Conservation (phyloP, 2,113 vertebrate genomes). For the Alexandromys fortis region DNA sequence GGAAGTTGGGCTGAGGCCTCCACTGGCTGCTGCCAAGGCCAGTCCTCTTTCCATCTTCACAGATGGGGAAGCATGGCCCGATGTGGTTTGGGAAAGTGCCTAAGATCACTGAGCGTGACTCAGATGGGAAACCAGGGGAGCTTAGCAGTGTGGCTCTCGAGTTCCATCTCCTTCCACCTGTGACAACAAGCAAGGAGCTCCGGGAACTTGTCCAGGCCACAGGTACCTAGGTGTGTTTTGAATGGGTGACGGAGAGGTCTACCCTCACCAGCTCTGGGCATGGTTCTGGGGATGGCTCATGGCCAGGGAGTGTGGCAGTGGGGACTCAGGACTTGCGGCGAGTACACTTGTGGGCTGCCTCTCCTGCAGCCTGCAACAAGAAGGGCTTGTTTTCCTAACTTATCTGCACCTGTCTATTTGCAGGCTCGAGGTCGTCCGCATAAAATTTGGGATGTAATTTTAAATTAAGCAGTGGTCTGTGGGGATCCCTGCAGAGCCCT, state of each 20-base stretch:
- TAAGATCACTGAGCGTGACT: neutral
- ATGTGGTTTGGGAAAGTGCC: fast-evolving
- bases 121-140: neutral
- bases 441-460: conserved; percentile 41
- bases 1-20: neutral
- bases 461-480: neutral
- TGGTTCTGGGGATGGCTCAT: neutral
- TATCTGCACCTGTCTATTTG: conserved; percentile 22
- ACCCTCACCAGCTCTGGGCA: conserved; percentile 59
- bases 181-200: neutral
- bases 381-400: conserved; percentile 15
- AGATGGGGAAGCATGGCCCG: fast-evolving
- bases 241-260: neutral
- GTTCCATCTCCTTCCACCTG: neutral
- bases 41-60: neutral
- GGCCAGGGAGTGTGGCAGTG: fast-evolving
- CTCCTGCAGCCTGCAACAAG: neutral
- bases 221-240: neutral
- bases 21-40: neutral
- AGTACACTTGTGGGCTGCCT: fast-evolving
- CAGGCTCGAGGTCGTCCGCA: neutral
- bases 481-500: neutral
- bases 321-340: fast-evolving
- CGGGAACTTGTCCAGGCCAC: neutral
- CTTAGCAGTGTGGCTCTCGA: fast-evolving